phyloP scores from a whole-genome alignment of 37 sponge, comb jelly and placozoan genomes.

The Ianthella basta region DNA sequence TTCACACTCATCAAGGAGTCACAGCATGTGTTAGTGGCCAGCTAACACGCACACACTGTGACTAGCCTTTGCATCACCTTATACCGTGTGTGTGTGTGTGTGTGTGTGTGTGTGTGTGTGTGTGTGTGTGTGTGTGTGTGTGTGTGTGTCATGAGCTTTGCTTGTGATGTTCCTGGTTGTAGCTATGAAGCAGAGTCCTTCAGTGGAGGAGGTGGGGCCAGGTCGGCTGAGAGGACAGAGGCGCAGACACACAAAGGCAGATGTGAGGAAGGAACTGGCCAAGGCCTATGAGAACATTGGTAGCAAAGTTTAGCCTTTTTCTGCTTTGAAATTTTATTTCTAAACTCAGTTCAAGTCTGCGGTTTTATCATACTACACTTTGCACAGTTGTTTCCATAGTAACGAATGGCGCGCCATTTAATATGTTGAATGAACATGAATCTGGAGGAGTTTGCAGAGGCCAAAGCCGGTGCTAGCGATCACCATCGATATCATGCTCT shows the following conservation, averaged over 20 bases:
- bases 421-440: background rate
- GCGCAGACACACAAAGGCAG: background rate
- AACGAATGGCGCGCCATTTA: slow-evolving; percentile 3
- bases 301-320: slow-evolving; percentile 6
- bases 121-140: too few species aligned
- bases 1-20: background rate
- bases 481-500: slow-evolving; percentile 29
- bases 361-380: background rate
- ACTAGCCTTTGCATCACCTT: too few species aligned
- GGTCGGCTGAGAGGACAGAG: background rate
- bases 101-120: too few species aligned
- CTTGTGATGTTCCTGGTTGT: too few species aligned
- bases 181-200: too few species aligned
- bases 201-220: too few species aligned
- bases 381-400: slow-evolving; percentile 6
- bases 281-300: slow-evolving; percentile 34
- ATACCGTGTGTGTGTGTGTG: too few species aligned
- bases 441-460: background rate
- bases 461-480: background rate
- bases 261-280: slow-evolving; percentile 20
- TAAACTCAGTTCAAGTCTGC: background rate
- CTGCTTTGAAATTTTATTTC: background rate
- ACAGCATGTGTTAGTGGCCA: too few species aligned
- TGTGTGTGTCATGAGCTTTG: too few species aligned
- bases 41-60: too few species aligned